Evolutionary conservation across 2,113 vertebrate species (phyloP), one percentile per base, ranked within the genome.

Genomic region (Caracal caracal): DNA sequence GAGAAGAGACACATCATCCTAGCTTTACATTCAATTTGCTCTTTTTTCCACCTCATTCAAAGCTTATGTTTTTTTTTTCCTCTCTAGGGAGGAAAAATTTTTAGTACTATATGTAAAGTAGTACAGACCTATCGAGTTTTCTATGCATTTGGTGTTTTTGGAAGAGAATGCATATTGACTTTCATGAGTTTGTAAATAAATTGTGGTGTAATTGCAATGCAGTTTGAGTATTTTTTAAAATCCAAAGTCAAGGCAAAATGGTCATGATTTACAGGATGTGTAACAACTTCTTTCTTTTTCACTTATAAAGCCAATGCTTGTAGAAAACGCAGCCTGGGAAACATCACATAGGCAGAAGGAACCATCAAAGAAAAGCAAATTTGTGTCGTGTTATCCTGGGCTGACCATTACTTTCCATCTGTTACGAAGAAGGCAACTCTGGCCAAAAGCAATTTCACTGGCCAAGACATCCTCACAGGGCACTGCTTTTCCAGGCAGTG

Each of bases 171-270:
- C 1, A 33, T 40, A 51, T 53, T 47, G 24, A 63, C 51, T 30
- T 90, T 66, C 22, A 81, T 78, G 71, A 87, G 63, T 94, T 73
- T 92, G 24, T 71, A 37, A 75, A 47, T 47, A 76, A 47, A 11
- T 73, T 66, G 10, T 3, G 73, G 56, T 93, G 76, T 95, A 81
- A 94, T 10, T 68, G 53, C 56, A 76, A 33, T n/a, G 33, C 7
- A 73, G 16, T 89, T 94, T 83, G 49, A 83, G 9, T 26, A 75
- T 16, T 89, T 63, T 53, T 93, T 75, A 51, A 19, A 90, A 75
- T 81, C 70, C 70, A 90, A 47, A 2, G 49, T 53, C 59, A 92
- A 92, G 47, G 65, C 30, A 92, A 96, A 97, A 84, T 81, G 66
- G 19, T 65, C 65, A 81, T 61, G 66, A 70, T 82, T 76, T 92